These are phyloP conservation scores for Cinclus mexicanus DNA, from an alignment of 2,113 vertebrate species.

Conservation along the genomic window DNA sequence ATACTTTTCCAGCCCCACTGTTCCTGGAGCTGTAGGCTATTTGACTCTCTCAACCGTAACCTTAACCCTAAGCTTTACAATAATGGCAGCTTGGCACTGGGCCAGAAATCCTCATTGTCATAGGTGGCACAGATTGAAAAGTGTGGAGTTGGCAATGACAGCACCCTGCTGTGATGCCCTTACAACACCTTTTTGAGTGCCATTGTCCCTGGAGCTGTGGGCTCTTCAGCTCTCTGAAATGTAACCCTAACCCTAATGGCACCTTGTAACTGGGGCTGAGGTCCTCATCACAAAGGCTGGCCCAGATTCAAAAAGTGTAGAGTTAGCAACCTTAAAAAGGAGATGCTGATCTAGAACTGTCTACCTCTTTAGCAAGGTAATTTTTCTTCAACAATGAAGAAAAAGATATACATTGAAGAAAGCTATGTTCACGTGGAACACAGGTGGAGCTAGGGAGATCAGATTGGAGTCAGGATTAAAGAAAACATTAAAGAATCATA, in stretches of 20 bases:
- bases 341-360: not conserved
- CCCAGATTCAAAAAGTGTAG: not conserved
- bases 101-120: not conserved
- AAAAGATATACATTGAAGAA: not conserved
- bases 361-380: not conserved
- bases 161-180: too few relatives aligned
- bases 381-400: not conserved
- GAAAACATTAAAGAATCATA: slow-evolving; percentile 45
- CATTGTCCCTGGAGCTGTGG: not conserved
- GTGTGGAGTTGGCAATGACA: not conserved
- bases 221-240: not conserved
- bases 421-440: not conserved
- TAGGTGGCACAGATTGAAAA: not conserved
- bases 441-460: slow-evolving; percentile 30
- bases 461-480: slow-evolving; percentile 46
- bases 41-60: not conserved
- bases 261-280: not conserved
- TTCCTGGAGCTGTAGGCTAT: not conserved
- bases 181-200: not conserved
- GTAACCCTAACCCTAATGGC: not conserved
- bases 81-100: not conserved
- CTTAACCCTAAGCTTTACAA: not conserved
- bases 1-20: not conserved
- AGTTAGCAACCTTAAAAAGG: not conserved
- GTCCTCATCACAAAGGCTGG: not conserved